Conservation (phyloP, 2,797 vertebrate genomes). For the Cyprinodon diabolis region DNA sequence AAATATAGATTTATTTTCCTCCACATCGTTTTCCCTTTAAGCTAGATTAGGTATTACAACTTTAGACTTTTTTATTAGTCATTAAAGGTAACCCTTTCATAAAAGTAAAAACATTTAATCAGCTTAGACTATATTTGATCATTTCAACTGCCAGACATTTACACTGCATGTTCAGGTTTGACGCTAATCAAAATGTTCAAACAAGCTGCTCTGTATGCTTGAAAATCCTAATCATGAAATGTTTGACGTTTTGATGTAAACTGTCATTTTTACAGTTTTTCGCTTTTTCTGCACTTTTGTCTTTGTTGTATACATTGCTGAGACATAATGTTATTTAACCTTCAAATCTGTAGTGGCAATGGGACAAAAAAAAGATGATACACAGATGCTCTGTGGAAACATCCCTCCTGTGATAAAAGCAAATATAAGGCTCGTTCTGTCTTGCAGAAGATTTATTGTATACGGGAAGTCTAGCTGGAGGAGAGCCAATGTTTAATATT, state of each 20-base stretch:
- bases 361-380: neutral
- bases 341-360: neutral
- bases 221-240: neutral
- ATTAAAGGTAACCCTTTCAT: neutral
- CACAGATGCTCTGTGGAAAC: conserved; percentile 54
- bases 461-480: conserved; percentile 46
- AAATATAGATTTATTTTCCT: too few species aligned
- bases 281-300: neutral
- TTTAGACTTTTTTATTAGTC: too few species aligned
- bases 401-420: conserved; percentile 46
- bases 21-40: too few species aligned
- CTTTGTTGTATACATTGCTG: neutral
- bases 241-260: conserved; percentile 8
- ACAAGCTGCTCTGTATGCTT: neutral
- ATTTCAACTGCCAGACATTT: neutral
- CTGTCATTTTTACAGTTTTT: neutral
- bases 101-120: neutral
- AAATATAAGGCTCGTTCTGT: conserved; percentile 27
- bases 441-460: conserved; percentile 51
- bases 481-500: conserved; percentile 57
- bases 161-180: neutral
- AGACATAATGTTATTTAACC: neutral
- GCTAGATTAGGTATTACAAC: too few species aligned
- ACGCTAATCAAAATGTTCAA: conserved; percentile 3
- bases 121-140: neutral